Conservation (phyloP, 2,113 vertebrate species). For the Hiodon alosoides region DNA sequence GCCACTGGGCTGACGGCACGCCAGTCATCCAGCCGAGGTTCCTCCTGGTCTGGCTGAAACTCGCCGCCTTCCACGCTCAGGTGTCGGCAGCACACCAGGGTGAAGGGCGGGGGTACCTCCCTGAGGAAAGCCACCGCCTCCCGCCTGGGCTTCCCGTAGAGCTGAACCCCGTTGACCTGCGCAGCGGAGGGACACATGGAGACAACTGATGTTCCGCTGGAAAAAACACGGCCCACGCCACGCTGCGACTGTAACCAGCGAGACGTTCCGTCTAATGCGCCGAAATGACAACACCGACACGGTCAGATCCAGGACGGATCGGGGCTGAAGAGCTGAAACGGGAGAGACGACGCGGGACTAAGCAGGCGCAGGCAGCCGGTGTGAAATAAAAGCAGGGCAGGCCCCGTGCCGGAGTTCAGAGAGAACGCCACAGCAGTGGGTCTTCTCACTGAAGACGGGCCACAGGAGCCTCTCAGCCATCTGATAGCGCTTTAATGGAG, state of each 20-base stretch:
- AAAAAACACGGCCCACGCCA: background rate
- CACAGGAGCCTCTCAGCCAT: slow-evolving; percentile 6
- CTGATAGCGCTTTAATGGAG: slow-evolving; percentile 28
- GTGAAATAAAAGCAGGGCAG: background rate
- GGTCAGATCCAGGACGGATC: too few relatives aligned
- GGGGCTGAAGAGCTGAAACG: background rate
- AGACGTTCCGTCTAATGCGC: background rate
- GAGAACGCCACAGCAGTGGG: background rate
- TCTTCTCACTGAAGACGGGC: background rate
- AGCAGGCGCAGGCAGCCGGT: background rate
- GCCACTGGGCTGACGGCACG: slow-evolving; percentile 16
- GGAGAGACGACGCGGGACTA: background rate
- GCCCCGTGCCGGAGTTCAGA: background rate
- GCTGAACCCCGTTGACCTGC: slow-evolving; percentile 84
- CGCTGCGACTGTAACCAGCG: too few relatives aligned
- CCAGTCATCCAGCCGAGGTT: slow-evolving; percentile 42
- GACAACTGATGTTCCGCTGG: background rate
- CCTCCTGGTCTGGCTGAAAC: slow-evolving; percentile 56
- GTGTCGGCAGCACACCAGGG: slow-evolving; percentile 83
- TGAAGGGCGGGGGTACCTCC: slow-evolving; percentile 86
- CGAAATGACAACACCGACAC: background rate
- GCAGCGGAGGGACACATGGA: background rate
- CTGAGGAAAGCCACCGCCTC: slow-evolving; percentile 87
- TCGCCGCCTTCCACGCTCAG: slow-evolving; percentile 61
- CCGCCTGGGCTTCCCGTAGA: slow-evolving; percentile 79